Evolutionary conservation across 2,888 invertebrate genomes (phyloP).

Genomic region (Rhagium mordax): DNA sequence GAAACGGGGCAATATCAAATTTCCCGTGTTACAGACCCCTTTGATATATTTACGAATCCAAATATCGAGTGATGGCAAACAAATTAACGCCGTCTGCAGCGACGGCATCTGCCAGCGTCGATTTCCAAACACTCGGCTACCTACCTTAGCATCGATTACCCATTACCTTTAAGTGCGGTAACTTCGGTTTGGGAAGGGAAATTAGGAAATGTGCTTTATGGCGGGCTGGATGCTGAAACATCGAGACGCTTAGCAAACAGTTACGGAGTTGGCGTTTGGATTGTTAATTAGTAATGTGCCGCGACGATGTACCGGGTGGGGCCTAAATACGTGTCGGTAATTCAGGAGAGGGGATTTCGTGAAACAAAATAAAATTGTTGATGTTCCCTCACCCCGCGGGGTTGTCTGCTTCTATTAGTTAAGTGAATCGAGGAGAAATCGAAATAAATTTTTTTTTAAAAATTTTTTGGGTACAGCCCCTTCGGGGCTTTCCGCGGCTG

Average conservation of each 20-base stretch:
- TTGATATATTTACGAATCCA: slow-evolving; percentile 25
- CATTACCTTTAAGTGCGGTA: slow-evolving; percentile 25
- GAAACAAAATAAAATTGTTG: no score
- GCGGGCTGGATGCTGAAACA: background rate
- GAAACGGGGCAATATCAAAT: background rate
- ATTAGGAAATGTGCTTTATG: slow-evolving; percentile 13
- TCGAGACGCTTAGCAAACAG: background rate
- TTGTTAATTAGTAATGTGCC: background rate
- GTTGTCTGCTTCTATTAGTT: no score
- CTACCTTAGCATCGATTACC: slow-evolving; percentile 36
- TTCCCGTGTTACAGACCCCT: slow-evolving; percentile 1
- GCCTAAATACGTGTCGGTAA: no score
- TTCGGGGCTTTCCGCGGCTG: no score
- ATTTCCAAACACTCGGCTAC: slow-evolving; percentile 20
- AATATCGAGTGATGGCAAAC: slow-evolving; percentile 33
- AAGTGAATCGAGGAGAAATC: no score
- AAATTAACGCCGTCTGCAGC: slow-evolving; percentile 31
- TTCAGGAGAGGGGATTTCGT: no score
- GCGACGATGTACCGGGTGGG: no score
- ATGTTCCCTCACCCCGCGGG: no score
- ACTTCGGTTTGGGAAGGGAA: slow-evolving; percentile 9
- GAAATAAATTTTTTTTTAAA: no score
- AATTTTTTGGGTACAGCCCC: no score
- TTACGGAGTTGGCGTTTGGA: background rate
- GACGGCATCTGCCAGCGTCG: slow-evolving; percentile 21